Evolutionary conservation across 2,888 invertebrate species (phyloP), one percentile per base, ranked within the genome.

Genomic region (Clivina fossor): DNA sequence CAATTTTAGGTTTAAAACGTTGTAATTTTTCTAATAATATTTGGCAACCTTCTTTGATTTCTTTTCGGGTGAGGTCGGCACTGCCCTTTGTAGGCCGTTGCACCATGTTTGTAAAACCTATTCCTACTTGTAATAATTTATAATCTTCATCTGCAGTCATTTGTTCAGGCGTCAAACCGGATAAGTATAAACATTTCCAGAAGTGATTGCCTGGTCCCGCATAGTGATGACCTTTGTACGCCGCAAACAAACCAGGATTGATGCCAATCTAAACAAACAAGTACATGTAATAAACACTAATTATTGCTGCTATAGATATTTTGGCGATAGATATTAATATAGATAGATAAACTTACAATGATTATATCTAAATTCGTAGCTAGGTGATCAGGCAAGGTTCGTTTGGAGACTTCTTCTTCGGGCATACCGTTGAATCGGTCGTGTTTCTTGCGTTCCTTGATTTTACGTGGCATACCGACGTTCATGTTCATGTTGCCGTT

Each of bases 131-230:
- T 49, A 95, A 75, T 57, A 97, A 77, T 77, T 93, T 93, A 71
- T 88, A 91, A 76, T 98, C 97, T 75, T 97, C 96, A 69, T 95
- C 93, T 2, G 96, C 94, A 66, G 90, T 93, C 88, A 97, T 88
- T 71, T 93, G 95, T 70, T 95, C 93, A 57, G 93, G 84, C 11
- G 95, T 96, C 56, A 98, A 80, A 4, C 96, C 96, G 41, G 95
- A 93, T 63, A 96, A 78, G 76, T 92, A 95, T 60, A 97, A 79
- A 74, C 96, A 97, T 79, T 96, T 96, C 97, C 97, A 98, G 79
- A 98, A 97, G 79, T 98, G 98, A 78, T 98, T 98, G 38, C 97
- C 97, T 38, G 96, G 96, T 47, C 97, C 97, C 49, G 97, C 96
- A 79, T 98, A 98, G 76, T 98, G 96, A 77, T 97, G 97, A 2